Conservation (phyloP, 2,888 invertebrate species). For the Gryllus longicercus region DNA sequence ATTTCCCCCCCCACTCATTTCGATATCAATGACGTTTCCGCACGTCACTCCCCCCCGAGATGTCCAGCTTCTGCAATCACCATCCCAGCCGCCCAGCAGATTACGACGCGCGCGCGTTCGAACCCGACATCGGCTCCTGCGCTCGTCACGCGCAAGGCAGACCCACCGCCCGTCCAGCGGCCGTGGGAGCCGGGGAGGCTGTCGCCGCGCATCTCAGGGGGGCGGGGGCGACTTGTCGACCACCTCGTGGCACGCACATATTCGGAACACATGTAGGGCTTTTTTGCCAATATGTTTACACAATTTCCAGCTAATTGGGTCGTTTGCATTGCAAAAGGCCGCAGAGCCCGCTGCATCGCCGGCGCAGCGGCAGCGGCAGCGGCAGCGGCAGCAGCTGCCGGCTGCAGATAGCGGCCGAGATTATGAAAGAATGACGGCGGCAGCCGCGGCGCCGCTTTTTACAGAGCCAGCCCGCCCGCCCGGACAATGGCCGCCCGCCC, state of each 20-base stretch:
- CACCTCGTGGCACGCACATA: not conserved
- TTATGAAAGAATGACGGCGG: conserved; percentile 17
- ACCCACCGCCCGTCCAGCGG: not conserved
- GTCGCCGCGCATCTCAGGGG: not conserved
- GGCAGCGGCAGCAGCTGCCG: not conserved
- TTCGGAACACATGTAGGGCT: conserved; percentile 17
- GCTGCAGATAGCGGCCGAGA: not conserved
- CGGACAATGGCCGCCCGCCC: too few relatives aligned
- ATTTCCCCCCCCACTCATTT: too few relatives aligned
- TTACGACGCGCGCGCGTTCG: too few relatives aligned
- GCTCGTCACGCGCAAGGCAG: not conserved
- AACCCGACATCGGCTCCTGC: not conserved
- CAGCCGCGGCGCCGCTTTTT: not conserved
- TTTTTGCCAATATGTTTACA: conserved; percentile 2
- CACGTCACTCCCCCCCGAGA: too few relatives aligned
- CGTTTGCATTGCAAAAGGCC: not conserved
- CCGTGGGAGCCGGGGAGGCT: not conserved
- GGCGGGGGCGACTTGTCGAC: not conserved
- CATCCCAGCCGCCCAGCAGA: too few relatives aligned
- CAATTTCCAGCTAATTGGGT: conserved; percentile 17
- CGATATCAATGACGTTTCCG: too few relatives aligned
- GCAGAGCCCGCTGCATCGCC: not conserved
- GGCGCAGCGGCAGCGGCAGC: not conserved
- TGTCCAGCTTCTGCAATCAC: too few relatives aligned
- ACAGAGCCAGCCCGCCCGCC: not conserved